Conservation (phyloP, 2,113 vertebrate genomes). For the Cromileptes altivelis region DNA sequence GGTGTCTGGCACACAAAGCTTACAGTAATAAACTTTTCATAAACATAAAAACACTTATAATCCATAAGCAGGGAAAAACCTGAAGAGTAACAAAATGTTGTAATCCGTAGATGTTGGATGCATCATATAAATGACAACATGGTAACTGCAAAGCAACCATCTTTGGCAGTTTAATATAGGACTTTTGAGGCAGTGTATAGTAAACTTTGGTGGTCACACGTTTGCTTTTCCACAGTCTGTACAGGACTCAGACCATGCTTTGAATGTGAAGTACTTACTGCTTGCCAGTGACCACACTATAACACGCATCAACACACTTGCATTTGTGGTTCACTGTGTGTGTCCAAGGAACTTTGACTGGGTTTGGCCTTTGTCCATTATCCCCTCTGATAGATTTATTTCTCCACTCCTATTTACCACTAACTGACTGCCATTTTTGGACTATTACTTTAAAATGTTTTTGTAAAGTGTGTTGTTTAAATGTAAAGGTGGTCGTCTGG, state of each 20-base stretch:
- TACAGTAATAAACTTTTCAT: neutral
- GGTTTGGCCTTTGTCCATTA: constrained; percentile 64
- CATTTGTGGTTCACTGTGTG: constrained; percentile 69
- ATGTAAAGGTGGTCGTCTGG: neutral
- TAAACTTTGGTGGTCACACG: constrained; percentile 9
- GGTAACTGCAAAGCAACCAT: neutral
- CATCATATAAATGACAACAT: neutral
- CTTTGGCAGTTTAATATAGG: neutral
- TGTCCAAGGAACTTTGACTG: constrained; percentile 72
- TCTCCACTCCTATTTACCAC: constrained; percentile 44
- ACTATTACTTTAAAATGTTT: constrained; percentile 38
- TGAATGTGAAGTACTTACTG: constrained; percentile 46
- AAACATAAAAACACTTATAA: neutral
- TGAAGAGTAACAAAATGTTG: neutral
- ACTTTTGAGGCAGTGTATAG: neutral
- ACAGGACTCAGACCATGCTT: neutral
- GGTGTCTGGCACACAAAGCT: neutral
- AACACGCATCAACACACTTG: constrained; percentile 75
- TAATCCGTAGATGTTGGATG: neutral
- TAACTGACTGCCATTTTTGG: constrained; percentile 41
- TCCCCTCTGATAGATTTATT: constrained; percentile 52
- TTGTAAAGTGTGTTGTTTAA: neutral
- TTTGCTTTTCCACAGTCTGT: constrained; percentile 22
- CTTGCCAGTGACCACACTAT: constrained; percentile 72
- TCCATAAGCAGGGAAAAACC: neutral